phyloP scores from a whole-genome alignment of 2,888 invertebrate species.

The Oscheius onirici region DNA sequence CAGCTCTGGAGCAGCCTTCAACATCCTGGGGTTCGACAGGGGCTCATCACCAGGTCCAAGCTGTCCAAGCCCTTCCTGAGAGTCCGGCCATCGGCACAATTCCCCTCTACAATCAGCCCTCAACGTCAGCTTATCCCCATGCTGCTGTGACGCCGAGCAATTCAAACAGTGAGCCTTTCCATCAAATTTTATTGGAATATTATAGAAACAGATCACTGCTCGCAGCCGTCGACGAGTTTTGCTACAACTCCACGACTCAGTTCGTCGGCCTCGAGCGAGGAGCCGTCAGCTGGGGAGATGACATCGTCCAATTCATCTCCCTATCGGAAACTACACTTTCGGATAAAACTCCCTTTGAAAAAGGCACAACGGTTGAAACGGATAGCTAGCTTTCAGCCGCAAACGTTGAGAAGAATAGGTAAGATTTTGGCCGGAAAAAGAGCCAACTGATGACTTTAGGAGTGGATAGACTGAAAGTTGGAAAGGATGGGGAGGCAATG shows the following conservation, averaged over 20 bases:
- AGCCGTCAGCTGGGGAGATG: slow-evolving; percentile 24
- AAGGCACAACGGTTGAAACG: slow-evolving; percentile 52
- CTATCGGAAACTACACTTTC: slow-evolving; percentile 32
- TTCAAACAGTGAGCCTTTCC: slow-evolving; percentile 1
- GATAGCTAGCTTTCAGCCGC: slow-evolving; percentile 52
- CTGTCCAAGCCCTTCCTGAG: slow-evolving; percentile 14
- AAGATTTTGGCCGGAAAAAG: background rate
- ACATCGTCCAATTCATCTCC: slow-evolving; percentile 24
- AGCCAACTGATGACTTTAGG: slow-evolving; percentile 16
- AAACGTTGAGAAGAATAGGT: slow-evolving; percentile 47
- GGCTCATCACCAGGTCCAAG: slow-evolving; percentile 10
- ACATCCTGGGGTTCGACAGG: slow-evolving; percentile 37
- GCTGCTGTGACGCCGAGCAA: slow-evolving; percentile 1
- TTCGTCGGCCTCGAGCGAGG: slow-evolving; percentile 18
- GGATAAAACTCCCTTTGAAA: slow-evolving; percentile 43
- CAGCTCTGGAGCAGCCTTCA: slow-evolving; percentile 48
- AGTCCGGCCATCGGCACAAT: slow-evolving; percentile 24
- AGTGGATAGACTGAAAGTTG: slow-evolving; percentile 12
- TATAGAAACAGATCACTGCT: slow-evolving; percentile 19
- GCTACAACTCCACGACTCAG: slow-evolving; percentile 10
- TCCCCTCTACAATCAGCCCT: slow-evolving; percentile 18
- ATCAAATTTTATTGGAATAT: background rate
- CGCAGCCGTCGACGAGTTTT: slow-evolving; percentile 23
- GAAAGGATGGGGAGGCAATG: slow-evolving; percentile 22
- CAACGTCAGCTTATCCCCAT: slow-evolving; percentile 17